Conservation (phyloP, 2,797 vertebrate species). For the Loris lydekkerianus region DNA sequence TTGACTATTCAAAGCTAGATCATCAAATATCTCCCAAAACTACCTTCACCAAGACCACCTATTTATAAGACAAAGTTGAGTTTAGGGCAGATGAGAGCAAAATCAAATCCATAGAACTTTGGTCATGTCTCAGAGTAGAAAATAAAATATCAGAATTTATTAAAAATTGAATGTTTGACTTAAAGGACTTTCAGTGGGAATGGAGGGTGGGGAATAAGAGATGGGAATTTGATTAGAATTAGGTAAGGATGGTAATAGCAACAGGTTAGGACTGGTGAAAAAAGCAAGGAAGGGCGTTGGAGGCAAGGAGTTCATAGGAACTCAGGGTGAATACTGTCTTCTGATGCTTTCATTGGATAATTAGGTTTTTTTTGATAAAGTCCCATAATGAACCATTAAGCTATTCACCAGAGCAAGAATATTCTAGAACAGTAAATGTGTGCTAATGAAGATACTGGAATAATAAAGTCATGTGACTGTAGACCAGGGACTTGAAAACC, state of each 20-base stretch:
- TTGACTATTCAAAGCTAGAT: background rate
- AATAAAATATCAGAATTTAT: background rate
- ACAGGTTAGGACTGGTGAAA: background rate
- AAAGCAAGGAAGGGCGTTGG: background rate
- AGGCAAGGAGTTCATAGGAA: background rate
- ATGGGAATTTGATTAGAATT: background rate
- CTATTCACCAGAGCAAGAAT: background rate
- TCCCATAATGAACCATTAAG: background rate
- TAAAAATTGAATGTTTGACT: background rate
- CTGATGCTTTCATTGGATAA: background rate
- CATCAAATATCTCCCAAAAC: background rate
- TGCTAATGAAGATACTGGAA: background rate
- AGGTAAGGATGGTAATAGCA: background rate
- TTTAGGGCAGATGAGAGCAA: background rate
- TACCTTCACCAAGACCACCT: background rate
- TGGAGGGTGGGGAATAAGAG: fast-evolving
- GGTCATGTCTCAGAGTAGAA: background rate
- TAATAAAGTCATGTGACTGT: background rate
- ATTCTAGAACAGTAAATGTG: background rate
- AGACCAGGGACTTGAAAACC: background rate
- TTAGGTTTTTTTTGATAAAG: background rate
- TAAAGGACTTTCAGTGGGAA: background rate
- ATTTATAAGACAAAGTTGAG: background rate
- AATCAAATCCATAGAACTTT: background rate
- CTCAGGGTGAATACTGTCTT: background rate